A percentile compares a stretch with the other conserved stretches of the same genome.
Conservation (phyloP, 2,888 invertebrate genomes). For the Serripes groenlandicus region DNA sequence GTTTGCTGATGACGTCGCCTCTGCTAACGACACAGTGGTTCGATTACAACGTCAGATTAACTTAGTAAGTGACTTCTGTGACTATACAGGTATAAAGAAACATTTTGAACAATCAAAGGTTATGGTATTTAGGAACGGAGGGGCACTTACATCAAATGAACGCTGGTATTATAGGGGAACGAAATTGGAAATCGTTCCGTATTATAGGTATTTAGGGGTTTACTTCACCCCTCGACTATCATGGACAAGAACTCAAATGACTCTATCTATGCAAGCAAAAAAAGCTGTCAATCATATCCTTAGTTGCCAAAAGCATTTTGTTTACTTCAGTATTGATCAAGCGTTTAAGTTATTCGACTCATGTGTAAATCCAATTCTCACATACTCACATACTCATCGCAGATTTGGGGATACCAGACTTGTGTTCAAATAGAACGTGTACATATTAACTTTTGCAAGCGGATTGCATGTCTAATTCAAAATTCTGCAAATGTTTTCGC, state of each 20-base stretch:
- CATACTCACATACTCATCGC: not conserved
- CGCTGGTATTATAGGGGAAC: not conserved
- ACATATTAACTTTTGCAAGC: constrained; percentile 40
- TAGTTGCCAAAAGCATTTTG: not conserved
- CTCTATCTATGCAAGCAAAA: not conserved
- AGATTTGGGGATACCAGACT: not conserved
- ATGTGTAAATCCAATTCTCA: not conserved
- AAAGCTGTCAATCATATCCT: not conserved
- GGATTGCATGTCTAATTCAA: constrained; percentile 16
- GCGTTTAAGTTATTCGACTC: constrained; percentile 10
- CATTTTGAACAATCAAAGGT: not conserved
- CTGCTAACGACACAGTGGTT: not conserved
- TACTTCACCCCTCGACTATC: not conserved
- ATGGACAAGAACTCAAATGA: not conserved
- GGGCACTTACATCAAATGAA: not conserved
- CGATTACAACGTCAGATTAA: not conserved
- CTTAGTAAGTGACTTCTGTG: not conserved
- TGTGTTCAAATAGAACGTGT: constrained; percentile 12
- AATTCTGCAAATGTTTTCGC: constrained; percentile 31
- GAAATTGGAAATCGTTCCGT: not conserved
- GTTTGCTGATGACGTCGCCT: not conserved
- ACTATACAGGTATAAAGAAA: not conserved
- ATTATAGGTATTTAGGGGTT: not conserved
- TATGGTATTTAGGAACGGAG: constrained; percentile 1
- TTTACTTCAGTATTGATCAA: not conserved